A percentile compares a stretch with the other conserved stretches of the same genome.
These are phyloP conservation scores for Microcaecilia unicolor DNA, from an alignment of 2,797 vertebrate genomes.

Conservation along the genomic window DNA sequence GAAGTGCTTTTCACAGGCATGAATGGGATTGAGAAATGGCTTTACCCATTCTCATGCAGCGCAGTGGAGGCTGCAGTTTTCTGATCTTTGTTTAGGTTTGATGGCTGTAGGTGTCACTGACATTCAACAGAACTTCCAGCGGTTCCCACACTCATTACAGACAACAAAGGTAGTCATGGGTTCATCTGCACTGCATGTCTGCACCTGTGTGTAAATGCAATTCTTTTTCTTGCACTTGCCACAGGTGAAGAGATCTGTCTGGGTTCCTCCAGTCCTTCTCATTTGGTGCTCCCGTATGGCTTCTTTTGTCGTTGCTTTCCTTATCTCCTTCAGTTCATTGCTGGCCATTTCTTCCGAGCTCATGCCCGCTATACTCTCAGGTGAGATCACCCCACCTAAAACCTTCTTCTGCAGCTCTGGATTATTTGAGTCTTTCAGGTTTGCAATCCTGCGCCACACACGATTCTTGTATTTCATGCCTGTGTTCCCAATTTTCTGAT, in stretches of 20 bases:
- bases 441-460: slow-evolving; percentile 86
- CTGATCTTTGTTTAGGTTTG: slow-evolving; percentile 3
- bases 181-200: slow-evolving; percentile 90
- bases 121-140: slow-evolving; percentile 93
- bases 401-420: slow-evolving; percentile 82
- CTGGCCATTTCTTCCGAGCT: slow-evolving; percentile 95
- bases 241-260: slow-evolving; percentile 89
- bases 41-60: too few species aligned
- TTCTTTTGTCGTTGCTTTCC: slow-evolving; percentile 89
- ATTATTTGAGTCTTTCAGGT: slow-evolving; percentile 92
- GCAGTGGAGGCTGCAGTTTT: slow-evolving; percentile 5
- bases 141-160: slow-evolving; percentile 88
- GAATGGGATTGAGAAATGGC: too few species aligned
- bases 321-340: slow-evolving; percentile 87
- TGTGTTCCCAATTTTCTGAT: slow-evolving; percentile 78
- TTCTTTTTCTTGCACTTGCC: slow-evolving; percentile 85
- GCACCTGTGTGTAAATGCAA: slow-evolving; percentile 93
- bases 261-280: slow-evolving; percentile 80
- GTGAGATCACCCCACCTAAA: slow-evolving; percentile 71
- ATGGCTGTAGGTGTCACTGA: too few species aligned
- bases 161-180: slow-evolving; percentile 94
- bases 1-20: too few species aligned
- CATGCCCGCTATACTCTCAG: slow-evolving; percentile 82
- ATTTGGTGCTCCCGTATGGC: slow-evolving; percentile 95
- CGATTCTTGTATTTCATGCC: slow-evolving; percentile 89